These are phyloP conservation scores for Lophura nycthemera DNA, from an alignment of 2,113 vertebrate species.

Conservation along the genomic window DNA sequence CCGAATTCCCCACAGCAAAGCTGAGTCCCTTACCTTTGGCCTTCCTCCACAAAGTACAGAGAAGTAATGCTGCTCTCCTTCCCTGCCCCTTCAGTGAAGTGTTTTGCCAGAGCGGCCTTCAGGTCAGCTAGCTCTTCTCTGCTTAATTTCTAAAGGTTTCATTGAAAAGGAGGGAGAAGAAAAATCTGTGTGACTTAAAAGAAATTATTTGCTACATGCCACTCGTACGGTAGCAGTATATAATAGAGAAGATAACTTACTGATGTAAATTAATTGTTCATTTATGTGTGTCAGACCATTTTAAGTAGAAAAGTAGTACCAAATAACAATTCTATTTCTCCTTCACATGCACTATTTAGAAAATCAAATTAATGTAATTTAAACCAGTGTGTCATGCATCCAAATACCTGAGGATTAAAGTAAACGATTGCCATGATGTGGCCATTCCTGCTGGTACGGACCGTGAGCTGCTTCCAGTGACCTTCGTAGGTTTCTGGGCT, in stretches of 20 bases:
- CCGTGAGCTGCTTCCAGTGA: slow-evolving; percentile 96
- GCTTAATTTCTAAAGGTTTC: slow-evolving; percentile 83
- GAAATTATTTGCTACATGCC: background rate
- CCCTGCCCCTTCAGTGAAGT: slow-evolving; percentile 88
- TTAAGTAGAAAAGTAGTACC: background rate
- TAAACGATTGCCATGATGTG: slow-evolving; percentile 92
- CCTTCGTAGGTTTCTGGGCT: slow-evolving; percentile 93
- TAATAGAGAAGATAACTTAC: background rate
- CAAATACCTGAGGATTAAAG: slow-evolving; percentile 93
- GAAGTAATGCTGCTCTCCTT: slow-evolving; percentile 88
- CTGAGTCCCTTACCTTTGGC: slow-evolving; percentile 86
- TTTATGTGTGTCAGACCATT: background rate
- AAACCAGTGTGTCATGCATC: background rate
- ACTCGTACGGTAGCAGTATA: background rate
- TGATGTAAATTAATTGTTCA: background rate
- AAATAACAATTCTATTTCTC: background rate
- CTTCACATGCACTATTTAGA: background rate
- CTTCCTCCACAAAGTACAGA: slow-evolving; percentile 92
- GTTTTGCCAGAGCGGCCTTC: slow-evolving; percentile 82
- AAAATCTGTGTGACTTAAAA: background rate
- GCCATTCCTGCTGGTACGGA: slow-evolving; percentile 85
- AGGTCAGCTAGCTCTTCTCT: slow-evolving; percentile 81
- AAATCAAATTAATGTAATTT: rapidly evolving
- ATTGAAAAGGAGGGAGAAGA: background rate
- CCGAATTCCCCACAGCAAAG: background rate